Percentiles rank a stretch among this genome's conserved stretches.
phyloP scores from a whole-genome alignment of 2,888 invertebrate genomes.

The Yponomeuta malinellus region DNA sequence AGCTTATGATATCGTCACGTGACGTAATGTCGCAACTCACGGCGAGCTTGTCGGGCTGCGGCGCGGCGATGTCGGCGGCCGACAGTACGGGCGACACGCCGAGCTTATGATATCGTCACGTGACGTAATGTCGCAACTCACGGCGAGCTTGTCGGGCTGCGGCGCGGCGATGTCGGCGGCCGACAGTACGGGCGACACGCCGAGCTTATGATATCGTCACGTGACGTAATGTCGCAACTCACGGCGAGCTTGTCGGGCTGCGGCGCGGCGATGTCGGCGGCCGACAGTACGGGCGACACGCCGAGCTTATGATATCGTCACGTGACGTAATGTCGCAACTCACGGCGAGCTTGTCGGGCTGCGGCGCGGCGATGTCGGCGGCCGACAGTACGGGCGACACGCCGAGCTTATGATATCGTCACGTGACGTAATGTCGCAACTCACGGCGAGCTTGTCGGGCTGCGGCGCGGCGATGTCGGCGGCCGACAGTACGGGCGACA shows the following conservation, averaged over 20 bases:
- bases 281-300: conserved; percentile 90
- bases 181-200: conserved; percentile 90
- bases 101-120: too few species aligned
- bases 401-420: conserved; percentile 76
- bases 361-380: conserved; percentile 90
- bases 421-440: not conserved
- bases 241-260: conserved; percentile 88
- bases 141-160: conserved; percentile 88
- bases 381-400: conserved; percentile 92
- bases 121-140: not conserved
- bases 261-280: conserved; percentile 90
- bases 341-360: conserved; percentile 86
- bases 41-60: too few species aligned
- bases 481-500: conserved; percentile 90
- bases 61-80: too few species aligned
- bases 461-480: conserved; percentile 92
- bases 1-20: too few species aligned
- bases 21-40: too few species aligned
- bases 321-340: not conserved
- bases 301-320: conserved; percentile 76
- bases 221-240: not conserved
- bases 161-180: conserved; percentile 92
- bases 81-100: too few species aligned
- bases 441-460: conserved; percentile 84
- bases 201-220: conserved; percentile 71